These are phyloP conservation scores for Pachyrhynchus sulphureomaculatus DNA, from an alignment of 1,140 invertebrate genomes.

Conservation along the genomic window DNA sequence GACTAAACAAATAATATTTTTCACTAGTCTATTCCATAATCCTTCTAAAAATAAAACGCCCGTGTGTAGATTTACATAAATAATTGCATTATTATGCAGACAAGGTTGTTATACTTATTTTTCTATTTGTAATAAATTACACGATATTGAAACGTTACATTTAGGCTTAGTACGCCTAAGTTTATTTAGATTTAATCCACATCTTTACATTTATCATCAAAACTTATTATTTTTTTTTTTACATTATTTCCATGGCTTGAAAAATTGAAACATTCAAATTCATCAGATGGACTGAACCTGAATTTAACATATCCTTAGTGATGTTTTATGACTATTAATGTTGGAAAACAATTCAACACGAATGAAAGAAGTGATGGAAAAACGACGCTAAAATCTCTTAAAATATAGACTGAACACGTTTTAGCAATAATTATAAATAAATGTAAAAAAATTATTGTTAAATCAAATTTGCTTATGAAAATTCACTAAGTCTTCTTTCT, in stretches of 20 bases:
- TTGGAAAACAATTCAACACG: not conserved
- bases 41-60: not conserved
- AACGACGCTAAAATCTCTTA: conserved; percentile 23
- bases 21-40: not conserved
- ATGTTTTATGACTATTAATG: too few relatives aligned
- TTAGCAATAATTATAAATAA: conserved; percentile 37
- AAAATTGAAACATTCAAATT: too few relatives aligned
- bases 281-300: too few relatives aligned
- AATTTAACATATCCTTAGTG: too few relatives aligned
- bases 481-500: conserved; percentile 36
- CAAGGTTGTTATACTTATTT: too few relatives aligned
- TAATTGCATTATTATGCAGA: not conserved
- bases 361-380: not conserved
- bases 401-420: conserved; percentile 48
- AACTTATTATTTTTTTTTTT: too few relatives aligned
- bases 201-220: too few relatives aligned
- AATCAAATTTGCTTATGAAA: conserved; percentile 13
- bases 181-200: too few relatives aligned
- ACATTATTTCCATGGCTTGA: too few relatives aligned
- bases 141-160: too few relatives aligned
- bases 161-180: too few relatives aligned
- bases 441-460: conserved; percentile 28
- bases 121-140: too few relatives aligned
- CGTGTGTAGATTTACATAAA: not conserved
- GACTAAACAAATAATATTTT: conserved; percentile 16